Percentiles rank a stretch among this genome's conserved stretches.
Conservation (phyloP, 2,113 vertebrate species). For the Grallaria varia region DNA sequence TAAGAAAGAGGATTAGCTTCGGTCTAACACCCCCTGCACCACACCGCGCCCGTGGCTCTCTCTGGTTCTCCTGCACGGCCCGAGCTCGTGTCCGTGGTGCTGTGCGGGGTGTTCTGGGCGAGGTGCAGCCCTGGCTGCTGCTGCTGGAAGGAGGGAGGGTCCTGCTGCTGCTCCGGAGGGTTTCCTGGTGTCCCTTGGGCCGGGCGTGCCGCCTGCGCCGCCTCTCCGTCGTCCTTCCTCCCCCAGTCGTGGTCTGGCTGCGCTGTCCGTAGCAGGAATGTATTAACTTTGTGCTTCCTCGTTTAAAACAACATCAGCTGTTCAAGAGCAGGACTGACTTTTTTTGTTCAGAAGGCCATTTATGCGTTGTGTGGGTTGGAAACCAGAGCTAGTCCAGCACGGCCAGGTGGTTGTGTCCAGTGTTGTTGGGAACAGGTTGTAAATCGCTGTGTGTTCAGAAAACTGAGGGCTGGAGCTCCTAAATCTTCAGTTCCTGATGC, state of each 20-base stretch:
- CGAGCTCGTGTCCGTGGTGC: neutral
- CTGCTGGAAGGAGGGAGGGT: conserved; percentile 35
- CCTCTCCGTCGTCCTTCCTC: conserved; percentile 14
- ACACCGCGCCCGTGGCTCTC: neutral
- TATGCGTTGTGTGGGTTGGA: conserved; percentile 31
- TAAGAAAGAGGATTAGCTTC: neutral
- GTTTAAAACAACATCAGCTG: conserved; percentile 49
- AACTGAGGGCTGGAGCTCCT: neutral
- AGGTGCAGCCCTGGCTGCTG: conserved; percentile 33
- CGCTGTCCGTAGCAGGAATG: conserved; percentile 45
- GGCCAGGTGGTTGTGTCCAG: neutral
- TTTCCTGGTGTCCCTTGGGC: conserved; percentile 66
- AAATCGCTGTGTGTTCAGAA: neutral
- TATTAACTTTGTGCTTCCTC: conserved; percentile 75
- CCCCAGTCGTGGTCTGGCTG: neutral
- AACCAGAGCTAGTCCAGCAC: neutral
- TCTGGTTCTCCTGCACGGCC: neutral
- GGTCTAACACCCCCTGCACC: neutral
- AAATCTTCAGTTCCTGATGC: neutral
- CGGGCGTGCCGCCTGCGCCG: neutral
- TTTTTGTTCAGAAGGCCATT: conserved; percentile 77
- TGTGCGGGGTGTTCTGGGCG: neutral
- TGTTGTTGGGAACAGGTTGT: neutral
- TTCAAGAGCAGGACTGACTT: conserved; percentile 57
- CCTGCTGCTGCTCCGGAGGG: conserved; percentile 33